Evolutionary conservation across 2,797 vertebrate species (phyloP).

Genomic region (Brotula barbata): DNA sequence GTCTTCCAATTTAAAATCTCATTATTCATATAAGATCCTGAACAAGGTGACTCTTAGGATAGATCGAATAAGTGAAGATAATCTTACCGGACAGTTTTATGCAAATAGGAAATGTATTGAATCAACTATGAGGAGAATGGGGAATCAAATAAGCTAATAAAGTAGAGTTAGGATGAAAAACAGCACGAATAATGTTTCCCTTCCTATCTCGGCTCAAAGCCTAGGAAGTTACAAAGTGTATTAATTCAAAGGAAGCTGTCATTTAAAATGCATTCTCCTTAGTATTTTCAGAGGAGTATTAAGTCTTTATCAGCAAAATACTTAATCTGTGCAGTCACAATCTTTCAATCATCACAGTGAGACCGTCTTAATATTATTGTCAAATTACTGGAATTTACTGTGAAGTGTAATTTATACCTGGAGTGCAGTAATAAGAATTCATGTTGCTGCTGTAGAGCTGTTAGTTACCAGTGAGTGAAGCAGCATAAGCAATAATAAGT

Average conservation of each 20-base stretch:
- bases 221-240: constrained; percentile 77
- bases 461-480: constrained; percentile 38
- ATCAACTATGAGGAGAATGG: constrained; percentile 84
- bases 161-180: constrained; percentile 81
- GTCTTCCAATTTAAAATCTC: constrained; percentile 90
- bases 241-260: constrained; percentile 77
- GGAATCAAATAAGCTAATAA: constrained; percentile 87
- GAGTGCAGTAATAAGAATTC: constrained; percentile 53
- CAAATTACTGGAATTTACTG: constrained; percentile 35
- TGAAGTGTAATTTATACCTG: constrained; percentile 43
- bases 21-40: constrained; percentile 87
- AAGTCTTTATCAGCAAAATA: constrained; percentile 56
- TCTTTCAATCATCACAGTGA: constrained; percentile 50
- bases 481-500: constrained; percentile 68
- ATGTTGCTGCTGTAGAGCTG: constrained; percentile 32
- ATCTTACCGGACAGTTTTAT: constrained; percentile 87
- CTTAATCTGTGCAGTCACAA: constrained; percentile 56
- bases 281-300: constrained; percentile 58
- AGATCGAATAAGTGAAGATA: constrained; percentile 87
- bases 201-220: constrained; percentile 70
- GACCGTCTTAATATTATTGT: constrained; percentile 46
- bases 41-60: constrained; percentile 87
- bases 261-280: constrained; percentile 72
- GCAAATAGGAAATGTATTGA: constrained; percentile 86
- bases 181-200: constrained; percentile 79